Percentiles rank a stretch among this genome's conserved stretches.
Evolutionary conservation across 1,140 invertebrate genomes (phyloP).

Genomic region (Zaprionus davidi): DNA sequence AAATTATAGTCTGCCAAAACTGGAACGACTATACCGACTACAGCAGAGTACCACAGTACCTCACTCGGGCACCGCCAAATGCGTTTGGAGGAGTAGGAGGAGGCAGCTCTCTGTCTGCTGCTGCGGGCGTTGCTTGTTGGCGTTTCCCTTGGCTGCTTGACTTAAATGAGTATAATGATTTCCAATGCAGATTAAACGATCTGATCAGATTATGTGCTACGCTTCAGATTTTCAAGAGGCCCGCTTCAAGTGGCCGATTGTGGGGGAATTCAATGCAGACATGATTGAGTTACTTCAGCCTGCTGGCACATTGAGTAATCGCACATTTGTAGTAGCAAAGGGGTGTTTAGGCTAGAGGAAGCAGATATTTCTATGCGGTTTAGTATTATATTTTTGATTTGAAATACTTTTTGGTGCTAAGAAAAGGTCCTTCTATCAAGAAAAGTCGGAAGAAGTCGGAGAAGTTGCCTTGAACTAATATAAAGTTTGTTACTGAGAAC

Average conservation of each 20-base stretch:
- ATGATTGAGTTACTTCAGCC: conserved; percentile 18
- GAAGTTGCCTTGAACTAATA: no score
- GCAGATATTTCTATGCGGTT: no score
- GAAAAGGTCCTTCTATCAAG: no score
- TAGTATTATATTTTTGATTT: no score
- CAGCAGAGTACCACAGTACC: neutral
- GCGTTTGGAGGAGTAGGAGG: neutral
- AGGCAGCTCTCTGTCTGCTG: neutral
- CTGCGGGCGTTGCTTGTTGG: conserved; percentile 42
- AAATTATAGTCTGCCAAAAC: conserved; percentile 65
- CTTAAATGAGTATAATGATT: conserved; percentile 79
- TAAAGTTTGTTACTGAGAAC: no score
- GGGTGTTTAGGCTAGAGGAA: neutral
- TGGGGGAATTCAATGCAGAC: conserved; percentile 22
- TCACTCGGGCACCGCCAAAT: neutral
- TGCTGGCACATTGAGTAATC: neutral
- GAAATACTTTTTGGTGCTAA: no score
- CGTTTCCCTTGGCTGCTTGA: conserved; percentile 50
- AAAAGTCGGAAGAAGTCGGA: no score
- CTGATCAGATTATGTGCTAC: conserved; percentile 71
- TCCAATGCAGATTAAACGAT: conserved; percentile 80
- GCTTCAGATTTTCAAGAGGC: conserved; percentile 54
- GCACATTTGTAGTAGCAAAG: neutral
- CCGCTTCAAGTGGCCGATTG: conserved; percentile 25
- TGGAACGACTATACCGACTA: conserved; percentile 24